Conservation (phyloP, 2,888 invertebrate species). For the Pemphredon lugubris region DNA sequence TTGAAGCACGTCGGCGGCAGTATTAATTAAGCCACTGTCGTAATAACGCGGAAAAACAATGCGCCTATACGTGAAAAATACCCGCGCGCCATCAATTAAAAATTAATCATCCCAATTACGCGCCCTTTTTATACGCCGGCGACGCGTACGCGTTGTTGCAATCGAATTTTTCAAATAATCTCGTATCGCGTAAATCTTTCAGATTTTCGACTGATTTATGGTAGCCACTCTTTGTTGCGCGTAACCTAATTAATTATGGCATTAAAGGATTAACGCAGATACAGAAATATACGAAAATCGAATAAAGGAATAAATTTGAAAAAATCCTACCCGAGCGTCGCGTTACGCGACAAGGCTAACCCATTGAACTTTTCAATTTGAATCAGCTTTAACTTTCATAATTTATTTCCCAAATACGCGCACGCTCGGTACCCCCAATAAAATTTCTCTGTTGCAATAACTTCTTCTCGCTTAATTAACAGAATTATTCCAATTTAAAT, state of each 20-base stretch:
- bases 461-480: conserved; percentile 35
- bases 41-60: conserved; percentile 55
- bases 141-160: conserved; percentile 35
- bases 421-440: not conserved
- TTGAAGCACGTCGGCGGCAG: conserved; percentile 37
- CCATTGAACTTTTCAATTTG: conserved; percentile 32
- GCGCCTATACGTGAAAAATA: conserved; percentile 29
- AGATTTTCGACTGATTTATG: not conserved
- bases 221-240: too few species aligned
- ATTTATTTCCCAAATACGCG: conserved; percentile 10
- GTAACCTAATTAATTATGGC: too few species aligned
- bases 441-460: not conserved
- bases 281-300: not conserved
- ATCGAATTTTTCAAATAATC: conserved; percentile 48
- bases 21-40: conserved; percentile 23
- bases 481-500: conserved; percentile 33
- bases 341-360: conserved; percentile 5
- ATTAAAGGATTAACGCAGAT: too few species aligned
- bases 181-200: not conserved
- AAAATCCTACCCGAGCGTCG: not conserved
- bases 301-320: not conserved
- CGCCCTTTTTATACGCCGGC: conserved; percentile 36
- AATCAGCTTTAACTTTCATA: conserved; percentile 5
- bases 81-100: conserved; percentile 49
- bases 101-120: conserved; percentile 60